Evolutionary conservation across 92 coral and sea anemone species (phyloP).

Genomic region (Epizoanthus illoricatus): DNA sequence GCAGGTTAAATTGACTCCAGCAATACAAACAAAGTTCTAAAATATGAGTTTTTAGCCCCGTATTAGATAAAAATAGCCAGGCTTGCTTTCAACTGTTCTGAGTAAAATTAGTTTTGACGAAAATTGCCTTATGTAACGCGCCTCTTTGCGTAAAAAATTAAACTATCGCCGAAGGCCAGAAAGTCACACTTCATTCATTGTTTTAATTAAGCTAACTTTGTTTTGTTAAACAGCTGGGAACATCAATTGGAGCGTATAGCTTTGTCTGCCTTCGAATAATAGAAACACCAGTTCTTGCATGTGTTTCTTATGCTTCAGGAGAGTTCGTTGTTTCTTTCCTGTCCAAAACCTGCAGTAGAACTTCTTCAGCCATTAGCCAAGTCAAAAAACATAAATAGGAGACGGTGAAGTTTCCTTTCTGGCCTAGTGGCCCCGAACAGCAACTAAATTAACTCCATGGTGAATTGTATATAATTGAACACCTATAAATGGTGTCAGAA

Average conservation of each 20-base stretch:
- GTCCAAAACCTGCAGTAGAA: slow-evolving; percentile 23
- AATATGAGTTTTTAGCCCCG: too few species aligned
- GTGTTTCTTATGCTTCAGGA: slow-evolving; percentile 37
- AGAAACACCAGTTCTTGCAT: slow-evolving; percentile 31
- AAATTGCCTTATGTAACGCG: too few species aligned
- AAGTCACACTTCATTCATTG: slow-evolving; percentile 4
- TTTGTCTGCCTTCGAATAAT: slow-evolving; percentile 17
- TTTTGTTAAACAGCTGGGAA: neutral
- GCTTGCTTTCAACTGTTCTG: too few species aligned
- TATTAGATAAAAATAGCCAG: too few species aligned
- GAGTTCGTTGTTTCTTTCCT: slow-evolving; percentile 13
- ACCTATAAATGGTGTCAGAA: slow-evolving; percentile 23
- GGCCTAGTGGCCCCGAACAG: neutral
- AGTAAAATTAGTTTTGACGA: too few species aligned
- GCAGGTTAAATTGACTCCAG: too few species aligned
- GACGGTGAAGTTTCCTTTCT: neutral
- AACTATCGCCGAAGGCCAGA: too few species aligned
- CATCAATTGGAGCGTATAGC: slow-evolving; percentile 29
- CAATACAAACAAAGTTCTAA: too few species aligned
- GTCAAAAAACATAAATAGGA: slow-evolving; percentile 1
- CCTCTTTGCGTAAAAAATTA: too few species aligned
- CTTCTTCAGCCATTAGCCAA: neutral
- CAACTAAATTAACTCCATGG: neutral
- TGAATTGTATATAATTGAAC: neutral
- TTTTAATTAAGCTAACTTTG: neutral